Conservation (phyloP, 2,888 invertebrate genomes). For the Yponomeuta cagnagella region DNA sequence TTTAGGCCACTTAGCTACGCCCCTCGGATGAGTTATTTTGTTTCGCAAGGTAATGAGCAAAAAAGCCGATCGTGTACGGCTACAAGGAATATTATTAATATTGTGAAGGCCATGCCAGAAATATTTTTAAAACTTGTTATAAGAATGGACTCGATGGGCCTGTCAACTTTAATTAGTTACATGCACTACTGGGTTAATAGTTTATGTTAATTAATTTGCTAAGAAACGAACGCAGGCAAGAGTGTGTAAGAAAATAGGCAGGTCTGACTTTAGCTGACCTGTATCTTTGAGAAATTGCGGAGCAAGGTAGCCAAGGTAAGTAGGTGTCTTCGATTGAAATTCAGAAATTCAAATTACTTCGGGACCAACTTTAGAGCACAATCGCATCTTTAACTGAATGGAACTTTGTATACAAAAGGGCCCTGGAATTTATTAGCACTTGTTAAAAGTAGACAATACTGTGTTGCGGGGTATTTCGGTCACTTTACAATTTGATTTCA, state of each 20-base stretch:
- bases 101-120: neutral
- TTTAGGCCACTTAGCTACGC: conserved; percentile 29
- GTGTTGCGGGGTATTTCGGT: neutral
- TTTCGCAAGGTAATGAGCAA: conserved; percentile 41
- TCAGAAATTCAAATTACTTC: conserved; percentile 67
- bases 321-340: conserved; percentile 51
- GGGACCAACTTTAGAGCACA: conserved; percentile 55
- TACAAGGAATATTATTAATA: neutral
- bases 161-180: neutral
- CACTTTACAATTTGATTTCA: neutral
- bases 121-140: neutral
- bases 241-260: too few species aligned
- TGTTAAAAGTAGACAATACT: conserved; percentile 11
- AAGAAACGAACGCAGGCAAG: too few species aligned
- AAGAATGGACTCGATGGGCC: neutral
- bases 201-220: conserved; percentile 12
- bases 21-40: conserved; percentile 30
- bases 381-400: conserved; percentile 48
- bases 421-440: conserved; percentile 33
- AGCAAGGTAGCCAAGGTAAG: conserved; percentile 13
- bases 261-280: too few species aligned
- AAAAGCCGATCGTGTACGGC: conserved; percentile 23
- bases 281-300: too few species aligned
- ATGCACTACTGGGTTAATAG: neutral
- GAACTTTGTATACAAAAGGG: conserved; percentile 45